Percentiles rank a stretch among this genome's conserved stretches.
Evolutionary conservation across 2,888 invertebrate genomes (phyloP).

Genomic region (Protonemura montana): DNA sequence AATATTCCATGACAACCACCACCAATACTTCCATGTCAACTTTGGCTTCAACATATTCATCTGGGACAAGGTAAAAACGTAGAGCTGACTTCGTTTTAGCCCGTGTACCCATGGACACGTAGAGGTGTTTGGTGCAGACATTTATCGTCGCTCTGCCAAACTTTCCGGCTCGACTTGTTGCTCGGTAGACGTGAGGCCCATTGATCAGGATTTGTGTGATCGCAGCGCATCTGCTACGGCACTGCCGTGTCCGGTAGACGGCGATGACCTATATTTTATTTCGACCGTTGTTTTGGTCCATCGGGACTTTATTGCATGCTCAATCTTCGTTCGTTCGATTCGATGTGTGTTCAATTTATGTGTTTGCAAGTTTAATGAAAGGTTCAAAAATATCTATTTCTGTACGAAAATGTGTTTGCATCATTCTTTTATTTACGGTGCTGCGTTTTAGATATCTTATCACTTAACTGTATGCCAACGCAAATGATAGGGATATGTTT

Average conservation of each 20-base stretch:
- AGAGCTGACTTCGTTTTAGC: neutral
- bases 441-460: neutral
- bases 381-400: neutral
- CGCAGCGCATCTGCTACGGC: neutral
- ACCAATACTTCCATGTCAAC: conserved; percentile 80
- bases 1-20: conserved; percentile 79
- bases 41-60: conserved; percentile 75
- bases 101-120: neutral
- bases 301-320: neutral
- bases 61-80: conserved; percentile 71
- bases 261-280: neutral
- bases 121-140: neutral
- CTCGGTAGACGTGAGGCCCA: neutral
- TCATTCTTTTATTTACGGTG: neutral
- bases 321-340: neutral
- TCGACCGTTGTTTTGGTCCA: neutral
- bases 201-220: neutral
- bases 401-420: neutral
- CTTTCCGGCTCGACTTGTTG: neutral
- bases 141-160: neutral
- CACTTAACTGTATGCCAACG: too few relatives aligned
- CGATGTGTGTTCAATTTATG: neutral
- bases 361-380: neutral
- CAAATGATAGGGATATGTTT: neutral
- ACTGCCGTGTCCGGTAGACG: neutral